These are phyloP conservation scores for Oedothorax gibbosus DNA, from an alignment of 1,140 invertebrate genomes.

Conservation along the genomic window DNA sequence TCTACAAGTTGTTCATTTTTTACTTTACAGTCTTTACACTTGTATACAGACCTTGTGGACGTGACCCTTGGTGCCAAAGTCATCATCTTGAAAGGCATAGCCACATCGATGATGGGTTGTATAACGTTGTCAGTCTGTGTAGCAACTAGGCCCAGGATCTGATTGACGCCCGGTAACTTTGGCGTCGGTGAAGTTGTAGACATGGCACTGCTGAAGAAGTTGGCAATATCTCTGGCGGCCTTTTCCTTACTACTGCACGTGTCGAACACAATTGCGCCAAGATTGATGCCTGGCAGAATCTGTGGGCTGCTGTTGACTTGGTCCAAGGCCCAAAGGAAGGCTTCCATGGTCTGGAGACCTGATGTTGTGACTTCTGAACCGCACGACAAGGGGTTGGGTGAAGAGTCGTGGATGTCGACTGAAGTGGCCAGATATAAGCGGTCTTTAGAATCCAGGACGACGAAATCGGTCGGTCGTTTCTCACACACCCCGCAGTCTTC, in stretches of 20 bases:
- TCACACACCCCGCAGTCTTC: conserved; percentile 40
- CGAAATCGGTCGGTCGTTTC: conserved; percentile 49
- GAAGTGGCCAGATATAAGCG: conserved; percentile 64
- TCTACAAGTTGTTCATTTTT: no score
- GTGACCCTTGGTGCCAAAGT: conserved; percentile 64
- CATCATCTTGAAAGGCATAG: conserved; percentile 63
- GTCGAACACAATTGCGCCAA: conserved; percentile 66
- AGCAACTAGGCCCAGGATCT: conserved; percentile 64
- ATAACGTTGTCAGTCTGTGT: conserved; percentile 54
- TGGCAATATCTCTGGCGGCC: conserved; percentile 64
- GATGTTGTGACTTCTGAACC: conserved; percentile 57
- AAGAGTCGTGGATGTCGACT: conserved; percentile 64
- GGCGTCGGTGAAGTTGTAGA: conserved; percentile 45
- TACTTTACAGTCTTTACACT: no score
- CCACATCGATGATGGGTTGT: conserved; percentile 60
- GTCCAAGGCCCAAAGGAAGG: conserved; percentile 71
- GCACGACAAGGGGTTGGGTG: conserved; percentile 63
- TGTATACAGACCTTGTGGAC: conserved; percentile 18
- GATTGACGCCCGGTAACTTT: conserved; percentile 62
- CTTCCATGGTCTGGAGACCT: conserved; percentile 69
- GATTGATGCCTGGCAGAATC: conserved; percentile 64
- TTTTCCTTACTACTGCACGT: conserved; percentile 64
- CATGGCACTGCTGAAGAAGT: conserved; percentile 63
- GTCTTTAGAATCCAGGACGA: conserved; percentile 55
- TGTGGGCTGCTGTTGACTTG: conserved; percentile 68